phyloP scores from a whole-genome alignment of 92 coral and sea anemone species.

The Porites lobata region DNA sequence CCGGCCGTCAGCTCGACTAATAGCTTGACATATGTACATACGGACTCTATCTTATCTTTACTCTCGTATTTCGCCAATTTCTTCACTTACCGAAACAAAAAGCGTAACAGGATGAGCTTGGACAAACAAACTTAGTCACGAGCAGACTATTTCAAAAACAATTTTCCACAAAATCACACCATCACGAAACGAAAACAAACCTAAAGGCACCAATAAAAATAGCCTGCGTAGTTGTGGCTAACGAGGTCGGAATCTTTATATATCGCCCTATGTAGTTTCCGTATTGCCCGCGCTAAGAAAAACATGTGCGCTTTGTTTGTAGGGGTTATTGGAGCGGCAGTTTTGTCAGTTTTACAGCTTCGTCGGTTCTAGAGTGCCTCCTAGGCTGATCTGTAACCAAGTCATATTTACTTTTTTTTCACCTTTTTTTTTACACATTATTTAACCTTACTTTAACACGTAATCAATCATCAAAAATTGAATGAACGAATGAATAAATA shows the following conservation, averaged over 20 bases:
- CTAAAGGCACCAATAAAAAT: not conserved
- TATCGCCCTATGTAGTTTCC: not conserved
- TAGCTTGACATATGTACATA: slow-evolving; percentile 25
- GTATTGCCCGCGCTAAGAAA: not conserved
- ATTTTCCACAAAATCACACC: not conserved
- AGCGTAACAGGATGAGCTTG: not conserved
- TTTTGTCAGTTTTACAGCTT: no score
- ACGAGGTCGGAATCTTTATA: not conserved
- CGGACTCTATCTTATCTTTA: not conserved
- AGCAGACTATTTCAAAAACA: not conserved
- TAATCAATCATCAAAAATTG: not conserved
- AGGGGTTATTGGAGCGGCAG: no score
- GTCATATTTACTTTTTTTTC: not conserved
- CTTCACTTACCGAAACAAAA: not conserved
- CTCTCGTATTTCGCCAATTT: not conserved
- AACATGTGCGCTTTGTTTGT: not conserved
- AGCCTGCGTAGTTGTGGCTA: no score
- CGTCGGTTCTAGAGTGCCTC: not conserved
- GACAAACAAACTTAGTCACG: not conserved
- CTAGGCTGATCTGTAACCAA: not conserved
- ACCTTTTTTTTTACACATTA: no score
- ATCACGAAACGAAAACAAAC: slow-evolving; percentile 8
- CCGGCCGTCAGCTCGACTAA: not conserved
- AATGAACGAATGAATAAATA: no score
- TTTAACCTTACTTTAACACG: not conserved